Conservation (phyloP, 64 coral and sea anemone species). For the Actinia equina region DNA sequence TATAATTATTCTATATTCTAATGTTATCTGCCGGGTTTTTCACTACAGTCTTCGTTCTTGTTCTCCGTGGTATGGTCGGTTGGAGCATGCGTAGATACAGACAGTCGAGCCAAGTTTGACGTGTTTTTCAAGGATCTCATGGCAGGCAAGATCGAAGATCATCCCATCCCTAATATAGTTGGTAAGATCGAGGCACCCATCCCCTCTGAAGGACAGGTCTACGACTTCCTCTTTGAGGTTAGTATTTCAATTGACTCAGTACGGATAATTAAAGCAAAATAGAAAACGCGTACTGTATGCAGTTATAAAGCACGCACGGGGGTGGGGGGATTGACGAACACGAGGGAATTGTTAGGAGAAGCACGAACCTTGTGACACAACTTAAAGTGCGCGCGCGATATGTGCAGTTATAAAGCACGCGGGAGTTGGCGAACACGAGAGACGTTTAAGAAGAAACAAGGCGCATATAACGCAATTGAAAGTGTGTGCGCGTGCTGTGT, state of each 20-base stretch:
- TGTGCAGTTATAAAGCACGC: too few species aligned
- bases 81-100: slow-evolving; percentile 95
- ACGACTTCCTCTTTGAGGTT: slow-evolving; percentile 99
- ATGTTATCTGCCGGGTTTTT: background rate
- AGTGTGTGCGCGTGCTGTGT: too few species aligned
- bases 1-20: background rate
- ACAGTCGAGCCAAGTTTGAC: slow-evolving; percentile 94
- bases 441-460: too few species aligned
- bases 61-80: slow-evolving; percentile 97
- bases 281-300: too few species aligned
- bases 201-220: slow-evolving; percentile 89
- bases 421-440: too few species aligned
- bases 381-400: too few species aligned
- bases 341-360: too few species aligned
- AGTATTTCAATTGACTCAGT: background rate
- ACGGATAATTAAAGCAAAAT: background rate
- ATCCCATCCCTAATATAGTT: slow-evolving; percentile 75
- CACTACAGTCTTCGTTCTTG: slow-evolving; percentile 86
- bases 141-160: slow-evolving; percentile 64
- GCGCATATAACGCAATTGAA: too few species aligned
- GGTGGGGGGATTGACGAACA: too few species aligned
- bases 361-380: too few species aligned
- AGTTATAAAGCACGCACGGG: too few species aligned
- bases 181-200: slow-evolving; percentile 91
- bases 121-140: slow-evolving; percentile 79